These are phyloP conservation scores for Amphipoea lucens DNA, from an alignment of 2,888 invertebrate genomes.

Conservation along the genomic window DNA sequence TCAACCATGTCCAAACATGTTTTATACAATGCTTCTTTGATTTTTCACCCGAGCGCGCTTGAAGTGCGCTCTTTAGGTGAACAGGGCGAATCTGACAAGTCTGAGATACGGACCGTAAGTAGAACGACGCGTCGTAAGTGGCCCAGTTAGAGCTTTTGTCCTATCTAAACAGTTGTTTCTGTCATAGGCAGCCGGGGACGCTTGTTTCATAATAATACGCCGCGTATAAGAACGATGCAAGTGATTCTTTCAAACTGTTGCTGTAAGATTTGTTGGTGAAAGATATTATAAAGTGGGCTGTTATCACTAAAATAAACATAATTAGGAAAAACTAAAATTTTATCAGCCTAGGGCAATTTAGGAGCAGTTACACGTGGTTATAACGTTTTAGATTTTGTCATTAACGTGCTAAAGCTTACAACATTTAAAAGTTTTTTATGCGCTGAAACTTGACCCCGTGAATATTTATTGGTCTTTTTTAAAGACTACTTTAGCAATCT, in stretches of 20 bases:
- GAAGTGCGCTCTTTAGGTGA: conserved; percentile 52
- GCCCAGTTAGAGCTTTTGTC: conserved; percentile 83
- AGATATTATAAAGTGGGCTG: conserved; percentile 1
- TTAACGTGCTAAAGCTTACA: background rate
- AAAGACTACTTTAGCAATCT: background rate
- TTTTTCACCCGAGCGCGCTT: conserved; percentile 41
- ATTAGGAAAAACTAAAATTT: background rate
- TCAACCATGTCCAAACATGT: conserved; percentile 15
- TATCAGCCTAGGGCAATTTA: background rate
- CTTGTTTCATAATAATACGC: conserved; percentile 61
- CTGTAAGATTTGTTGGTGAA: conserved; percentile 13
- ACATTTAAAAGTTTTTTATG: background rate
- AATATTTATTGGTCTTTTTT: background rate
- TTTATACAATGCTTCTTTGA: conserved; percentile 39
- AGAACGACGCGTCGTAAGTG: conserved; percentile 75
- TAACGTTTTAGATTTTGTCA: background rate
- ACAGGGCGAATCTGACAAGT: conserved; percentile 53
- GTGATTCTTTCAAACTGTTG: conserved; percentile 49
- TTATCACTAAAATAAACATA: too few species aligned
- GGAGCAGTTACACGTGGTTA: background rate
- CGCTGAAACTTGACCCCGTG: background rate
- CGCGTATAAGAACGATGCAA: conserved; percentile 43
- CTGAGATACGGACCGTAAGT: conserved; percentile 68
- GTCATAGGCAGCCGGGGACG: conserved; percentile 66
- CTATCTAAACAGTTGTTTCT: conserved; percentile 82